Evolutionary conservation across 1,140 invertebrate genomes (phyloP).

Genomic region (Heliconius eleuchia): DNA sequence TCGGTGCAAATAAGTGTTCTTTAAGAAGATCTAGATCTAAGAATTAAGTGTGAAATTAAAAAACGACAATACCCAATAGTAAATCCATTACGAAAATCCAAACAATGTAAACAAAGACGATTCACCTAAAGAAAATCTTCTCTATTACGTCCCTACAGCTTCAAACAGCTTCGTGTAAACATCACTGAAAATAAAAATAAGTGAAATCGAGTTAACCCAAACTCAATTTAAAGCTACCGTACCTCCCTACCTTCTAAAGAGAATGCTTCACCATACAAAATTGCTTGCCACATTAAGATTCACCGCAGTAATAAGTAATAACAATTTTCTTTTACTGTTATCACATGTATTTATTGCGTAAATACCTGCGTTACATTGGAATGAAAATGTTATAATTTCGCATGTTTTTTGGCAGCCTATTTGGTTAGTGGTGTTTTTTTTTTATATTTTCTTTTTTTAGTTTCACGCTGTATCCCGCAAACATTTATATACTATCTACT

Average conservation of each 20-base stretch:
- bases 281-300: constrained; percentile 24
- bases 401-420: neutral
- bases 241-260: neutral
- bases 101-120: neutral
- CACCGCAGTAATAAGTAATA: constrained; percentile 20
- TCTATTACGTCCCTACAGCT: neutral
- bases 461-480: neutral
- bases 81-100: neutral
- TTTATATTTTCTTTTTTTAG: neutral
- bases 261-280: constrained; percentile 17
- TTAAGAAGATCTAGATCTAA: no score
- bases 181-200: neutral
- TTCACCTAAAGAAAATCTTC: neutral
- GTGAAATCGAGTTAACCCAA: neutral
- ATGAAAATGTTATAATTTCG: constrained; percentile 10
- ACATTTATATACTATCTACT: neutral
- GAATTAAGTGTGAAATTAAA: no score
- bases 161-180: neutral
- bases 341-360: constrained; percentile 15
- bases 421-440: neutral
- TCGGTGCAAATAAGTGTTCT: no score
- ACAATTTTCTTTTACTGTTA: constrained; percentile 28
- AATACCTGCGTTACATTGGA: constrained; percentile 18
- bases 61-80: no score
- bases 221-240: constrained; percentile 13